A percentile compares a stretch with the other conserved stretches of the same genome.
These are phyloP conservation scores for Drosophila asahinai DNA, from an alignment of 1,140 invertebrate species.

Conservation along the genomic window DNA sequence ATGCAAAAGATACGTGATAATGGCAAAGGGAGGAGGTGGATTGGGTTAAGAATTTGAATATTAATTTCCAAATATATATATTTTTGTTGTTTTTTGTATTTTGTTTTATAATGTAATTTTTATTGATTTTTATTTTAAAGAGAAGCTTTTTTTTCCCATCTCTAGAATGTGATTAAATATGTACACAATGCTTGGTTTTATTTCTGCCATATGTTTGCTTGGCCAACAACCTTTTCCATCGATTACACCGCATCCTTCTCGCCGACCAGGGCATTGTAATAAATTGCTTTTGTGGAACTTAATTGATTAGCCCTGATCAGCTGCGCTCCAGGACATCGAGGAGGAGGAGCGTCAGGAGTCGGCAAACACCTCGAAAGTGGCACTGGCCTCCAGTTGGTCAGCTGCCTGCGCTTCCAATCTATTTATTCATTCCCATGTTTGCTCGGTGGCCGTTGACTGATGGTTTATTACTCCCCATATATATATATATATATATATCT, in stretches of 20 bases:
- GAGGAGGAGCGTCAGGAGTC: conserved; percentile 2
- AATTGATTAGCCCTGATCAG: conserved; percentile 81
- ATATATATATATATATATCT: not conserved
- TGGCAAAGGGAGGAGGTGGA: too few relatives aligned
- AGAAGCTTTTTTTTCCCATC: not conserved
- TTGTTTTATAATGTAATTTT: not conserved
- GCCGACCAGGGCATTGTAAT: conserved; percentile 60
- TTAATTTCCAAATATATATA: too few relatives aligned
- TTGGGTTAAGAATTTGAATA: not conserved
- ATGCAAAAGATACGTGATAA: too few relatives aligned
- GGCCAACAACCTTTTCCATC: conserved; percentile 59
- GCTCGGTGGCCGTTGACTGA: conserved; percentile 53
- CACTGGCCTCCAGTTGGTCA: conserved; percentile 26
- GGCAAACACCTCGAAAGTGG: conserved; percentile 34
- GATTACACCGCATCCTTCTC: conserved; percentile 22
- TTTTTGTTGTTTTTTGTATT: too few relatives aligned
- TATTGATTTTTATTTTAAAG: not conserved
- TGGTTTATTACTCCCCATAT: conserved; percentile 66
- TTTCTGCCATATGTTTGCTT: conserved; percentile 34
- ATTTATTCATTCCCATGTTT: conserved; percentile 60
- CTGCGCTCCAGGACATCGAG: conserved; percentile 45
- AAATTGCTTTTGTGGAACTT: conserved; percentile 81
- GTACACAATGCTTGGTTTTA: conserved; percentile 12
- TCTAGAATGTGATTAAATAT: conserved; percentile 13
- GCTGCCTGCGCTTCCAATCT: conserved; percentile 31